Percentiles rank a stretch among this genome's conserved stretches.
Evolutionary conservation across 2,888 invertebrate genomes (phyloP).

Genomic region (Rambutsinella grinnellia): DNA sequence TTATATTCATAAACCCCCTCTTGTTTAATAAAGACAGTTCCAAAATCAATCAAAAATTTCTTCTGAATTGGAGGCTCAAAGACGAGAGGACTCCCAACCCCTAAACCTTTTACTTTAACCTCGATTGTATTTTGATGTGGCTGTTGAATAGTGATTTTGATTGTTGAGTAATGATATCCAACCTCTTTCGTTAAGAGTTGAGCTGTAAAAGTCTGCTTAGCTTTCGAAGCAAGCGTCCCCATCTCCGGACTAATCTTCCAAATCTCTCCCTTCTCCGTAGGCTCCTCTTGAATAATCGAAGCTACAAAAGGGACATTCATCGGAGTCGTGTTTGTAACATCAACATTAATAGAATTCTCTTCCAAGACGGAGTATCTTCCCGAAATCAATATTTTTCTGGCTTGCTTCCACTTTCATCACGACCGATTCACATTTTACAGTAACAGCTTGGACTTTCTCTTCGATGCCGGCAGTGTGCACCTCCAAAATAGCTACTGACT

Average conservation of each 20-base stretch:
- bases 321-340: slow-evolving; percentile 47
- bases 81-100: slow-evolving; percentile 29
- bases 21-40: slow-evolving; percentile 45
- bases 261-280: slow-evolving; percentile 39
- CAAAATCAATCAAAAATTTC: slow-evolving; percentile 24
- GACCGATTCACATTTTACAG: slow-evolving; percentile 17
- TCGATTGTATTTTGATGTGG: slow-evolving; percentile 33
- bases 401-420: slow-evolving; percentile 41
- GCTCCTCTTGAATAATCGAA: slow-evolving; percentile 19
- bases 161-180: slow-evolving; percentile 32
- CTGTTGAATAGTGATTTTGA: slow-evolving; percentile 32
- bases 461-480: slow-evolving; percentile 39
- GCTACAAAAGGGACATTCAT: slow-evolving; percentile 31
- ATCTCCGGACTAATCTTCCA: slow-evolving; percentile 36
- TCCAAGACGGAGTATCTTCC: slow-evolving; percentile 28
- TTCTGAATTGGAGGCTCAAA: slow-evolving; percentile 34
- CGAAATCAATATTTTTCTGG: slow-evolving; percentile 43
- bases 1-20: slow-evolving; percentile 32
- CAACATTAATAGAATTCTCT: slow-evolving; percentile 14
- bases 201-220: slow-evolving; percentile 7
- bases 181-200: slow-evolving; percentile 22
- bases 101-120: slow-evolving; percentile 39
- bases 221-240: slow-evolving; percentile 21
- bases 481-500: slow-evolving; percentile 37
- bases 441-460: slow-evolving; percentile 8